Percentiles rank a stretch among this genome's conserved stretches.
These are phyloP conservation scores for Sebastes itinus DNA, from an alignment of 2,797 vertebrate species.

Conservation along the genomic window DNA sequence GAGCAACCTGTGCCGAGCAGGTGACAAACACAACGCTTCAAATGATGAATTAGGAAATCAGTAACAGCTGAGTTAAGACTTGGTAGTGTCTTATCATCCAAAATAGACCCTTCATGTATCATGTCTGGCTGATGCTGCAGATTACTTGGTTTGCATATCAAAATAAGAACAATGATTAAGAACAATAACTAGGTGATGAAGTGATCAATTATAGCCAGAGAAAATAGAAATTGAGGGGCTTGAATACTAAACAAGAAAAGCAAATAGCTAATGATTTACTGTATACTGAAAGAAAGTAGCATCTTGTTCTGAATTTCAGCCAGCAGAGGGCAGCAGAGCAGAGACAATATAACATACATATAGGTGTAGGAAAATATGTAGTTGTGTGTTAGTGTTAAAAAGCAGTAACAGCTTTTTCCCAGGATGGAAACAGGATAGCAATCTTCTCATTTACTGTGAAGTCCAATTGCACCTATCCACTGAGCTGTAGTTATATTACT, in stretches of 20 bases:
- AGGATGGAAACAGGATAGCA: not conserved
- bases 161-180: not conserved
- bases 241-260: not conserved
- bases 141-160: not conserved
- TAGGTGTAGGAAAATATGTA: not conserved
- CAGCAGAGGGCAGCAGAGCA: constrained; percentile 64
- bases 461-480: not conserved
- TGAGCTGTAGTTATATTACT: not conserved
- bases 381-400: not conserved
- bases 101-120: not conserved
- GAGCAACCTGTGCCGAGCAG: not conserved
- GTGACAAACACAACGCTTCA: not conserved
- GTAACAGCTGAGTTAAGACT: not conserved
- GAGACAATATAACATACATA: not conserved
- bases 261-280: not conserved
- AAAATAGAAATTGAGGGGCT: not conserved
- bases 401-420: not conserved
- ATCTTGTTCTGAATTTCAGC: not conserved
- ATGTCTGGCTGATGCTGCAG: not conserved
- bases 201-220: not conserved
- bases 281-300: not conserved
- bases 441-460: not conserved
- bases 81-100: not conserved
- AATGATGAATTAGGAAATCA: not conserved
- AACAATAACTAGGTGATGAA: not conserved